These are phyloP conservation scores for Parnassius mnemosyne DNA, from an alignment of 2,888 invertebrate genomes.

Conservation along the genomic window DNA sequence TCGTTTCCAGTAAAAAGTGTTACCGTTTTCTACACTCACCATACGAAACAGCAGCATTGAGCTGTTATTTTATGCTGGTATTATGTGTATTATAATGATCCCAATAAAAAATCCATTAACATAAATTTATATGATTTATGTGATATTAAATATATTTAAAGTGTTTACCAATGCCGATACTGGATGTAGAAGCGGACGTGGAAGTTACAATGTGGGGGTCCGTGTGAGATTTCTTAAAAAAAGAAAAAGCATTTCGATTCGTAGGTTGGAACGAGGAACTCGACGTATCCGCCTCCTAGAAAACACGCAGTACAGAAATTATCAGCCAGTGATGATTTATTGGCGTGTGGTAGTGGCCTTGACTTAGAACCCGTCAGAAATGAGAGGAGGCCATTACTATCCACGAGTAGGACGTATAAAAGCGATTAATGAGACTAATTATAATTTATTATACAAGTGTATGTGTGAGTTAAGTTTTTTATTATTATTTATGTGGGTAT, in stretches of 20 bases:
- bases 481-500: no score
- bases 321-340: background rate
- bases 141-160: background rate
- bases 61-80: no score
- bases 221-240: constrained; percentile 44
- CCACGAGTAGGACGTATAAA: no score
- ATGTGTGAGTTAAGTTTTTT: no score
- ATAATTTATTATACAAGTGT: no score
- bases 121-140: no score
- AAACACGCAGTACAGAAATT: background rate
- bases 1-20: no score
- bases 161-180: constrained; percentile 17
- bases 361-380: background rate
- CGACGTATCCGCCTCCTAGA: constrained; percentile 57
- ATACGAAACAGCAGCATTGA: no score
- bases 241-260: constrained; percentile 41
- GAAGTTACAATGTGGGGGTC: constrained; percentile 57
- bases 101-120: background rate
- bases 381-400: background rate
- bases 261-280: constrained; percentile 41
- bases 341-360: background rate
- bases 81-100: background rate
- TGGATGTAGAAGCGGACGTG: constrained; percentile 57
- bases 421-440: no score
- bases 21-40: no score